Evolutionary conservation across 2,888 invertebrate species (phyloP), one percentile per base, ranked within the genome.

Genomic region (Acanthosepion esculentum): DNA sequence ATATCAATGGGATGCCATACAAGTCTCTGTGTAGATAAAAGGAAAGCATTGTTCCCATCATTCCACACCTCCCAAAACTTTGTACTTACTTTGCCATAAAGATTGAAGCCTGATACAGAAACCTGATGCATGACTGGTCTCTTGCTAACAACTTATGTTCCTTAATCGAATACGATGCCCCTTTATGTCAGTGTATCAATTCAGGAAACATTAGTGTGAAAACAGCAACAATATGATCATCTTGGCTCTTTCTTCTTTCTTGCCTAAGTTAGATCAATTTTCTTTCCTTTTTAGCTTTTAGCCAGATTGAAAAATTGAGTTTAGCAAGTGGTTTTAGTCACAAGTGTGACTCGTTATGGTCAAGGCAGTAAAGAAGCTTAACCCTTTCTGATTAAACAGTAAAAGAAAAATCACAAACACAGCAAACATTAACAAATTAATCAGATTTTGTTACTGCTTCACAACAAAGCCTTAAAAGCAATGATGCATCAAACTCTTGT

Each of bases 101-200:
- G 33, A 78, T 78, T 78, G 78, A 12, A 78, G n/a, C 15, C 78
- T 78, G n/a, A 33, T 78, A 78, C n/a, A 78, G 78, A 78, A 78
- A 78, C 78, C 15, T 78, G n/a, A 78, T 78, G 78, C 78, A 78
- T 78, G n/a, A 78, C n/a, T 33, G 12, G n/a, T 78, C 78, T 78
- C 15, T 78, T 78, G 78, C 78, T n/a, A 78, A 78, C 78, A 78
- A 78, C 78, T n/a, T 78, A 78, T 78, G 78, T 78, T 78, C 78
- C 78, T n/a, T 78, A 78, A 78, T 78, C 78, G n/a, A 78, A 78
- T 78, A 78, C 33, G 78, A 78, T 78, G 78, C 78, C n/a, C 78
- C 78, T 78, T 78, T 78, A 78, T 78, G 33, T 78, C 78, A 78
- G 78, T 78, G 78, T 78, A 78, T 78, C 78, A 78, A 78, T 78